A percentile compares a stretch with the other conserved stretches of the same genome.
Evolutionary conservation across 2,888 invertebrate genomes (phyloP).

Genomic region (Diarsia rubi): DNA sequence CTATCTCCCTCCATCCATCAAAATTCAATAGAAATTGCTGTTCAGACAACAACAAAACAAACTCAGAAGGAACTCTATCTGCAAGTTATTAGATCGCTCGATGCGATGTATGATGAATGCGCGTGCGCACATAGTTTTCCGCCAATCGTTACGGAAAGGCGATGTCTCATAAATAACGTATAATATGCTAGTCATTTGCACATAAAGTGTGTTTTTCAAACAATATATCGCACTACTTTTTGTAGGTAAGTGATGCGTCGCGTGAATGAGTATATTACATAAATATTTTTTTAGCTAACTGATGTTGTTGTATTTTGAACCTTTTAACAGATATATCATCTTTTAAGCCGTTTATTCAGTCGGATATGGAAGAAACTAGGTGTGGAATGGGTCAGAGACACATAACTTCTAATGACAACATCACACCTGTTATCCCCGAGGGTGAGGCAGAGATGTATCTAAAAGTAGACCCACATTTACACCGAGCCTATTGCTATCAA

Average conservation of each 20-base stretch:
- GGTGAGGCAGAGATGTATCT: background rate
- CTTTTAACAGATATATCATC: slow-evolving; percentile 2
- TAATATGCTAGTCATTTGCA: slow-evolving; percentile 56
- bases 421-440: background rate
- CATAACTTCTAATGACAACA: background rate
- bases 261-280: slow-evolving; percentile 43
- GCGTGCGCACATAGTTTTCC: slow-evolving; percentile 65
- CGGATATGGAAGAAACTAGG: background rate
- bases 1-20: too few species aligned
- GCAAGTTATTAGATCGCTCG: slow-evolving; percentile 30
- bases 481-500: background rate
- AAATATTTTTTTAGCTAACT: slow-evolving; percentile 26
- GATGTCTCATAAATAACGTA: slow-evolving; percentile 60
- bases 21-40: too few species aligned
- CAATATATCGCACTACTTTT: slow-evolving; percentile 43
- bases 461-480: background rate
- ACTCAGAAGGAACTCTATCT: background rate
- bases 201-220: slow-evolving; percentile 54
- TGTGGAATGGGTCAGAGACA: background rate
- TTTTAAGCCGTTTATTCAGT: background rate
- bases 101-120: slow-evolving; percentile 43
- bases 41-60: background rate
- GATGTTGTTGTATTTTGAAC: background rate
- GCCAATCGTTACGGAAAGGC: slow-evolving; percentile 66
- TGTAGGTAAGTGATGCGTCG: slow-evolving; percentile 29